phyloP scores from a whole-genome alignment of 2,113 vertebrate genomes.

The Gobio gobio region DNA sequence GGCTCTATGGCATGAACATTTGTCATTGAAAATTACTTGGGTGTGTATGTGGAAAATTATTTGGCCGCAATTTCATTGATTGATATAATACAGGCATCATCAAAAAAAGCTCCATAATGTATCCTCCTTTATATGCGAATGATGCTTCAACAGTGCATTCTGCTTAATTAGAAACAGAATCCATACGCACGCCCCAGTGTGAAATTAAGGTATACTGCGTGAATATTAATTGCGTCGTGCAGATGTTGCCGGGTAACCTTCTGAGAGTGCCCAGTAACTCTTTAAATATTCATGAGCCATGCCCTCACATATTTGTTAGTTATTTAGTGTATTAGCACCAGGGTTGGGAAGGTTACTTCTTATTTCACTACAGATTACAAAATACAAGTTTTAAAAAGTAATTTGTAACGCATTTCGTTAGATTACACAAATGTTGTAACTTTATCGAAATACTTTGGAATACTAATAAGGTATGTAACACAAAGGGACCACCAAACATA shows the following conservation, averaged over 20 bases:
- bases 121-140: not conserved
- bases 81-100: not conserved
- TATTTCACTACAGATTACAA: no score
- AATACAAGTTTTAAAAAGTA: no score
- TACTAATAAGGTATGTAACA: no score
- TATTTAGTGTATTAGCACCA: not conserved
- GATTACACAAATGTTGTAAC: no score
- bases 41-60: not conserved
- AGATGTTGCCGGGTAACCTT: slow-evolving; percentile 25
- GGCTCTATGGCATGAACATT: not conserved
- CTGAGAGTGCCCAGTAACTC: not conserved
- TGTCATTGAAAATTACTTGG: not conserved
- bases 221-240: not conserved
- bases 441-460: no score
- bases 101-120: not conserved
- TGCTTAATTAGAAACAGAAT: not conserved
- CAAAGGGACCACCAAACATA: no score
- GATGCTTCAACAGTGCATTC: not conserved
- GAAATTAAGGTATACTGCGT: not conserved
- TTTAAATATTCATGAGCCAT: not conserved
- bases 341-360: no score
- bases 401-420: no score
- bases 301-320: not conserved
- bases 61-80: not conserved
- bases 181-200: not conserved